Base-by-base conservation (phyloP, 2,888 invertebrate genomes). In the Acanthosepion esculentum region DNA sequence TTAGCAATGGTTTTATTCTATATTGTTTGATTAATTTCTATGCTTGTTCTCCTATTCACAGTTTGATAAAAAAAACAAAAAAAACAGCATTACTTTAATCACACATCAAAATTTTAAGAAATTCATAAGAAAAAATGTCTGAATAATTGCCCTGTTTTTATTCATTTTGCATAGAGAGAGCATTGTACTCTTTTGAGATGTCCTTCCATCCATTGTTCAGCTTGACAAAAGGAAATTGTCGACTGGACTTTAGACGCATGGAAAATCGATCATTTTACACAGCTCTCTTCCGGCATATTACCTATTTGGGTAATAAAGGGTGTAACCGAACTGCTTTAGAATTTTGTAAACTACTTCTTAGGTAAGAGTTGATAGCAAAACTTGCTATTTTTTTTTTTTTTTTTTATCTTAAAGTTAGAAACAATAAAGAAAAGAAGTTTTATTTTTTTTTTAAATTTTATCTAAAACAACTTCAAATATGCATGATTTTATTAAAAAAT, bases 271-370 rank as follows among this genome's bases (percentile, higher is more conserved):
- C 98, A 10, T 98, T 99, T 95, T 99, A 98, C 97, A 98, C 99
- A 95, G 98, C 98, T 0, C 97, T 99, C 50, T 99, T 99, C 97
- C 98, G 98, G 96, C 98, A 99, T 97, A 98, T 99, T 95, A 98
- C 98, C 95, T 98, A 98, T 97, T 98, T 99, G 94, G 98, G 98
- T 55, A 98, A 98, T 95, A 98, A 98, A 95, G 98, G 99, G 12
- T 99, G 99, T 97, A 98, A 98, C 96, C 98, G 99, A 95, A 99
- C 99, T 4, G 98, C 99, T n/a, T 98, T 99, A 96, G 99, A 99
- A 97, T 98, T 99, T 96, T 98, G 98, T 97, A 99, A 99, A 97
- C 97, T 99, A 93, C 97, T 99, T n/a, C 98, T 99, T 78, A 97
- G 97, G 97, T 97, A 95, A 95, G 96, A 33, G 6, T n/a, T n/a